Evolutionary conservation across 1,140 invertebrate genomes (phyloP).

Genomic region (Pararge aegeria): DNA sequence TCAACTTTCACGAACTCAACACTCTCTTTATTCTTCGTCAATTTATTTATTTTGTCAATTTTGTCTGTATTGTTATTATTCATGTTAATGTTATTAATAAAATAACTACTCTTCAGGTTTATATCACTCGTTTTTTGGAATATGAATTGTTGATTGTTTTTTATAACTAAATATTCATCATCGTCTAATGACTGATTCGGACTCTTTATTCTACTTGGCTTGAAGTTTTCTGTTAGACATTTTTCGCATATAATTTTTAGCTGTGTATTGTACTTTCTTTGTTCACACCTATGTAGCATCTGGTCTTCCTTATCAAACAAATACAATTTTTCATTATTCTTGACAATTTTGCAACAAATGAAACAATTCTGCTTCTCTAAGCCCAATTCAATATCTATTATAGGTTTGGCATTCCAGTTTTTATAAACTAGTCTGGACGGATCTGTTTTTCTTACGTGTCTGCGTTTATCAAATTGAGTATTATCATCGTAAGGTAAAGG

Average conservation of each 20-base stretch:
- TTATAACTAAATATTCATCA: constrained; percentile 68
- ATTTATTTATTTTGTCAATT: not conserved
- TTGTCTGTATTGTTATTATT: not conserved
- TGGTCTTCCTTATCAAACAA: constrained; percentile 72
- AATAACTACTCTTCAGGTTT: constrained; percentile 27
- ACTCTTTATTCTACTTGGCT: constrained; percentile 16
- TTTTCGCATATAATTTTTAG: constrained; percentile 61
- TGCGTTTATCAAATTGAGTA: constrained; percentile 49
- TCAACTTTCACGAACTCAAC: constrained; percentile 60
- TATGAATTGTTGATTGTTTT: constrained; percentile 70
- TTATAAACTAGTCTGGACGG: constrained; percentile 56
- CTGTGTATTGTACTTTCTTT: constrained; percentile 50
- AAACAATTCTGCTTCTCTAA: constrained; percentile 55
- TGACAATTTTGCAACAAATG: constrained; percentile 58
- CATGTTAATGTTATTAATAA: not conserved
- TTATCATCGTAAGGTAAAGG: constrained; percentile 51
- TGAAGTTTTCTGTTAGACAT: constrained; percentile 39
- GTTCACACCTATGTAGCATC: constrained; percentile 56
- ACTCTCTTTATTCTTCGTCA: constrained; percentile 23
- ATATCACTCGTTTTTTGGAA: constrained; percentile 54
- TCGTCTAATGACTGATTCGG: constrained; percentile 53
- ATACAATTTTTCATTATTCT: constrained; percentile 60
- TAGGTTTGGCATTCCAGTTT: constrained; percentile 41
- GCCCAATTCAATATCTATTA: constrained; percentile 44
- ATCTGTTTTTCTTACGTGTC: constrained; percentile 64